Conservation (phyloP, 2,888 invertebrate genomes). For the Drosophila meridionalis region DNA sequence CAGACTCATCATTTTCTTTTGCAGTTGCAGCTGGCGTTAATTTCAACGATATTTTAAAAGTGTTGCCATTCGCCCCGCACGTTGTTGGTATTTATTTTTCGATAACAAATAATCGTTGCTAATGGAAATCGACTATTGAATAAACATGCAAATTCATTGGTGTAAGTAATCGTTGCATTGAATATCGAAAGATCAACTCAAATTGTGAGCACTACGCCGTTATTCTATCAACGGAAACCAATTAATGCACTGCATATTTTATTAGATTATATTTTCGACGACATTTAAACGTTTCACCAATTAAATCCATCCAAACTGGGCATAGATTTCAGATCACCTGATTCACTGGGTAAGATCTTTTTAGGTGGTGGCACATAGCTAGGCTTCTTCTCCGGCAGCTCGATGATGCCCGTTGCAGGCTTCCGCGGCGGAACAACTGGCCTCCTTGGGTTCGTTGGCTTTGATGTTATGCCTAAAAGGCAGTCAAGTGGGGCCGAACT, state of each 20-base stretch:
- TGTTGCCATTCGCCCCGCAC: neutral
- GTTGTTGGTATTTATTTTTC: neutral
- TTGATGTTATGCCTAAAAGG: neutral
- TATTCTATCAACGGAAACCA: neutral
- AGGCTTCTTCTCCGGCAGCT: neutral
- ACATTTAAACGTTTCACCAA: neutral
- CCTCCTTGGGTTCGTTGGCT: neutral
- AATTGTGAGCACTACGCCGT: neutral
- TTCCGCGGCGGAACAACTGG: constrained; percentile 2
- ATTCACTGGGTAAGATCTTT: neutral
- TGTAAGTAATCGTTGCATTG: neutral
- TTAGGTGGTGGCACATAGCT: neutral
- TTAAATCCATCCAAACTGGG: neutral
- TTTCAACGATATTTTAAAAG: neutral
- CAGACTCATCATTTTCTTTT: neutral
- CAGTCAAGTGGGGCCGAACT: neutral
- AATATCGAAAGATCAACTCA: neutral
- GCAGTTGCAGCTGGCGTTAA: neutral
- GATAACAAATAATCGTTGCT: neutral
- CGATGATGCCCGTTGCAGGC: neutral
- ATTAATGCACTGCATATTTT: neutral
- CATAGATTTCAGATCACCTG: neutral
- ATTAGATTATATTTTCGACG: neutral
- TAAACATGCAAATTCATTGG: neutral
- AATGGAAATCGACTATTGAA: neutral